Conservation (phyloP, 2,797 vertebrate species). For the Sebastolobus altivelis region DNA sequence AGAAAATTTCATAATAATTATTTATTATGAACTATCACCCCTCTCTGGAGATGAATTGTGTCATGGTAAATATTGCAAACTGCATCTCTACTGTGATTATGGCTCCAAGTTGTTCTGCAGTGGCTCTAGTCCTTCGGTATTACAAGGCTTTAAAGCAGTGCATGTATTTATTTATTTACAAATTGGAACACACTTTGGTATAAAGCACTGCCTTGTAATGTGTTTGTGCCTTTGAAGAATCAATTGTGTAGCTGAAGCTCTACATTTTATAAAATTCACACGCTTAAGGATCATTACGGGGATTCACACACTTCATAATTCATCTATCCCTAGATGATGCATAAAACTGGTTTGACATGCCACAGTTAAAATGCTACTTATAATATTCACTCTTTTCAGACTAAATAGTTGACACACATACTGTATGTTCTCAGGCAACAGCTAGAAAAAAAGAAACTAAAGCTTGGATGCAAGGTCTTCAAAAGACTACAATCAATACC, state of each 20-base stretch:
- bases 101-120: background rate
- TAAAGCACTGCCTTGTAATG: background rate
- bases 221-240: background rate
- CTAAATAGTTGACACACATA: background rate
- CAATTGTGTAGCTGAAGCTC: background rate
- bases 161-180: background rate
- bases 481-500: background rate
- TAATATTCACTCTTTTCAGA: background rate
- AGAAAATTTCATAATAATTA: background rate
- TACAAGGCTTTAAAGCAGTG: background rate
- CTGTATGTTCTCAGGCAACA: background rate
- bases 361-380: background rate
- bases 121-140: background rate
- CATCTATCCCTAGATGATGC: background rate
- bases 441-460: background rate
- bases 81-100: background rate
- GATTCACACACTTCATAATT: background rate
- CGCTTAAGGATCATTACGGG: background rate
- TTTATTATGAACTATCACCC: background rate
- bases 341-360: background rate
- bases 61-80: background rate
- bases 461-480: background rate
- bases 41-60: background rate
- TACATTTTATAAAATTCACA: background rate
- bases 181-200: background rate